These are phyloP conservation scores for human DNA, from an alignment of 2,113 vertebrate genomes.

Conservation along the genomic window DNA sequence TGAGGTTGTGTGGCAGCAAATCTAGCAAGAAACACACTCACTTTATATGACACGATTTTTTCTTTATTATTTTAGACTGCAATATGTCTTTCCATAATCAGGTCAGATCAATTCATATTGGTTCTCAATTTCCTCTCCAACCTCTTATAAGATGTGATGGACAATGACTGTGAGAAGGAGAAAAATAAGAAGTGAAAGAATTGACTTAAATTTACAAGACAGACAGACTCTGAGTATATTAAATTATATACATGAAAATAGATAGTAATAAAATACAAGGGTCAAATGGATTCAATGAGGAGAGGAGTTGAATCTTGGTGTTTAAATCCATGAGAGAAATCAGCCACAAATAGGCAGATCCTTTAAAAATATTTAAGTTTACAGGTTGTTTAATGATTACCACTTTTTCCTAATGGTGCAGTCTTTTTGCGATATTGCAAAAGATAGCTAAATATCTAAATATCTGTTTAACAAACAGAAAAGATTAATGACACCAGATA, in stretches of 20 bases:
- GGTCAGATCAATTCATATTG: not conserved
- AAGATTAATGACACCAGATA: not conserved
- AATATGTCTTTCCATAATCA: not conserved
- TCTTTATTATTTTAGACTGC: slow-evolving; percentile 12
- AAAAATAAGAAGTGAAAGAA: not conserved
- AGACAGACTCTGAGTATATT: not conserved
- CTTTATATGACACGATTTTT: not conserved
- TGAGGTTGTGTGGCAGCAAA: not conserved
- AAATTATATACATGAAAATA: not conserved
- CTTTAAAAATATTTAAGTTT: not conserved
- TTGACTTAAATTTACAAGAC: not conserved
- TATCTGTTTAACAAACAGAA: not conserved
- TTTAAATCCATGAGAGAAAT: not conserved
- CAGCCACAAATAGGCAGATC: not conserved
- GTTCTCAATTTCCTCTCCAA: not conserved
- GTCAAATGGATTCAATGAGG: not conserved
- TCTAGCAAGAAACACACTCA: not conserved
- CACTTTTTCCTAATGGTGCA: not conserved
- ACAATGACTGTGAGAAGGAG: not conserved
- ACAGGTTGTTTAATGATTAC: not conserved
- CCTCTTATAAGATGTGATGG: not conserved
- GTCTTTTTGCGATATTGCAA: not conserved
- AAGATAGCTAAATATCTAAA: not conserved
- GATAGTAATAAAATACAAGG: not conserved
- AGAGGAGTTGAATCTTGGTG: not conserved